Conservation (phyloP, 2,797 vertebrate genomes). For the Coccyzus lansbergi region DNA sequence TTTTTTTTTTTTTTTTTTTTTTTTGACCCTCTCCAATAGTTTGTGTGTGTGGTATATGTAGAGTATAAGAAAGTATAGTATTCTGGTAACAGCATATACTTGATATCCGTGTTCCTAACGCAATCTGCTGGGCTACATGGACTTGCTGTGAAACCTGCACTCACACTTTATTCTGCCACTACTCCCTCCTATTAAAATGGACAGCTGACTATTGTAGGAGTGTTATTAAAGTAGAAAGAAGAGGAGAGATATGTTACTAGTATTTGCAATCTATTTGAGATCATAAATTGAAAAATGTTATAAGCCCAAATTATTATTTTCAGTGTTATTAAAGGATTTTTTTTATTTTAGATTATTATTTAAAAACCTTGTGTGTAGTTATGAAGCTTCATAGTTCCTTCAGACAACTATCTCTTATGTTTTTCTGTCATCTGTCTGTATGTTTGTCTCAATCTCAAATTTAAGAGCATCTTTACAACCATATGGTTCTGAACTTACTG, state of each 20-base stretch:
- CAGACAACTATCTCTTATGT: not conserved
- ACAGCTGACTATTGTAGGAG: not conserved
- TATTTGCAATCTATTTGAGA: not conserved
- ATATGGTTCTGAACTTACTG: not conserved
- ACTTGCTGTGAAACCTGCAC: not conserved
- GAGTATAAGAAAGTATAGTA: not conserved
- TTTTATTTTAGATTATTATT: not conserved
- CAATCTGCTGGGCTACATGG: not conserved
- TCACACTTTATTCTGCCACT: not conserved
- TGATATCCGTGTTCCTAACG: not conserved
- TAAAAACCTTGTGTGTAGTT: not conserved
- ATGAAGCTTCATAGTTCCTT: not conserved
- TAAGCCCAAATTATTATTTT: not conserved
- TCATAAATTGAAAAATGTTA: not conserved
- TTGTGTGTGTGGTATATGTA: fast-evolving
- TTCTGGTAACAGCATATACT: not conserved
- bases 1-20: not conserved
- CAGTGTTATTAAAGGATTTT: not conserved
- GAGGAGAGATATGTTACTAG: not conserved
- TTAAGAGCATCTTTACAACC: not conserved
- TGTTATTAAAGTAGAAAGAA: not conserved
- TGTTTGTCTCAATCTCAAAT: not conserved
- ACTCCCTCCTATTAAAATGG: not conserved
- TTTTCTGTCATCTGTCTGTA: not conserved
- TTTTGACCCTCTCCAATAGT: not conserved